Conservation (phyloP, 1,140 invertebrate genomes). For the Pomacea maculata region DNA sequence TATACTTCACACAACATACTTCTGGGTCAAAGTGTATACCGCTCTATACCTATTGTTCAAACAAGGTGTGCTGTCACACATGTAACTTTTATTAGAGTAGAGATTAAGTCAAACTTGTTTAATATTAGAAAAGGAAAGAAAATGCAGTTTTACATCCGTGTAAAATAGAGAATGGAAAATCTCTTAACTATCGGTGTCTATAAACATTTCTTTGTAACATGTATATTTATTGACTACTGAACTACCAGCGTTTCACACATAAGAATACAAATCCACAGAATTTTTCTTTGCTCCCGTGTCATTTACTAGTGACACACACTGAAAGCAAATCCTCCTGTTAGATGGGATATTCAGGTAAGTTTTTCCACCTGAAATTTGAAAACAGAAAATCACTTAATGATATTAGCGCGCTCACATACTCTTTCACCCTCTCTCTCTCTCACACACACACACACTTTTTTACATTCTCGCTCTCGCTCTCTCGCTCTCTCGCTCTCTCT, state of each 20-base stretch:
- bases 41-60: no score
- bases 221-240: background rate
- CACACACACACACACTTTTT: background rate
- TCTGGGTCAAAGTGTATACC: no score
- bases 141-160: no score
- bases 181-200: no score
- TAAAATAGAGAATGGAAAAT: no score
- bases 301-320: background rate
- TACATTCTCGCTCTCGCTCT: background rate
- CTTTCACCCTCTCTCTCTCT: slow-evolving; percentile 7
- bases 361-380: background rate
- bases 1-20: no score
- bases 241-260: background rate
- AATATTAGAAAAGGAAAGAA: no score
- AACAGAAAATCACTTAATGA: background rate
- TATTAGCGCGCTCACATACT: background rate
- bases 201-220: no score
- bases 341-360: background rate
- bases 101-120: no score
- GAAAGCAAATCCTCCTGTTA: background rate
- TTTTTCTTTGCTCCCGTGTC: background rate
- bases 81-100: no score
- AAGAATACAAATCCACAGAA: background rate
- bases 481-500: background rate
- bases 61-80: no score